Base-by-base conservation (phyloP, 2,797 vertebrate species). In the Argya squamiceps region DNA sequence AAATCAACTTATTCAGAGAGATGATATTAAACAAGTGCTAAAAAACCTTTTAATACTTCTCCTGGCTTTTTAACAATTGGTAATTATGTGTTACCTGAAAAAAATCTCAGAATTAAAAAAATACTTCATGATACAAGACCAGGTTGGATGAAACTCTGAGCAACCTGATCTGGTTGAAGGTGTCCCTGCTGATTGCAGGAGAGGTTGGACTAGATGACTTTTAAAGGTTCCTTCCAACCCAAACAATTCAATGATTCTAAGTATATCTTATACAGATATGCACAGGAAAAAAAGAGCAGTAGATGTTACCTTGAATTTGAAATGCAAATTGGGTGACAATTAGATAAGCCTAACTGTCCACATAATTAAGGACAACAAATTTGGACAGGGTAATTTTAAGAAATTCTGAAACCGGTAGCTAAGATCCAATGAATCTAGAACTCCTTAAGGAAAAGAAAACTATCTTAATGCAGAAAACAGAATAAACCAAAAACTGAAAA, bases 401-500 rank as follows among this genome's bases (percentile, higher is more conserved):
- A 67, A 85, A 86, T 64, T 73, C 36, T 55, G 47, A 77, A 85
- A 46, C 7, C 12, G 8, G 17, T 20, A 44, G 11, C 32, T 91
- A 79, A 39, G 36, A 44, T 22, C 6, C 13, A 53, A 37, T 41
- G 60, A 63, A 62, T 30, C 17, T 58, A 15, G 41, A 65, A 36
- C 26, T 80, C 23, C 26, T 83, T 63, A 49, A 79, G 50, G 20
- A 86, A 79, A 73, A 30, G 2, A 26, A 74, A 89, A 64, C 2
- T 34, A 11, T 60, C 7, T 59, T 30, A 30, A 19, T 43, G 19
- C 4, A 75, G 27, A 84, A 88, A 84, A 44, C 4, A 60, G 9
- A 70, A 69, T 53, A 65, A 92, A 65, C 4, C 0, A 0, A 67
- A 47, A 37, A 74, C 17, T 2, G 0, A 10, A 39, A 60, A 39